Conservation (phyloP, 2,888 invertebrate genomes). For the Troides aeacus region DNA sequence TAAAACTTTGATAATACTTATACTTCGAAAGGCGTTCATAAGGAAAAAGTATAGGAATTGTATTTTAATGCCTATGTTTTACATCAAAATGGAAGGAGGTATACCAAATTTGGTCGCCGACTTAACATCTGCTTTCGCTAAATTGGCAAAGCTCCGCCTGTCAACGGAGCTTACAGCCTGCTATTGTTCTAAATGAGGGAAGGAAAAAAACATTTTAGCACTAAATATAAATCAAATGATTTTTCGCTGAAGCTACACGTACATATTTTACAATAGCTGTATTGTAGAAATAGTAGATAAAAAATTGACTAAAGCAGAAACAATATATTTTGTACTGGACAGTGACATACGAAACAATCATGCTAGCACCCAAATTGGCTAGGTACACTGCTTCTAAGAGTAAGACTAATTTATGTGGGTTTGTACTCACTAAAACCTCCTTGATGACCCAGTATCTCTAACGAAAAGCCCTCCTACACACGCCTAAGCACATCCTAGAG, state of each 20-base stretch:
- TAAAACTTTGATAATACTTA: neutral
- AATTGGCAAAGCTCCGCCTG: slow-evolving; percentile 2
- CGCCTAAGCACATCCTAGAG: too few species aligned
- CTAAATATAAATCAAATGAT: neutral
- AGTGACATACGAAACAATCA: too few species aligned
- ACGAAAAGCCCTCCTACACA: too few species aligned
- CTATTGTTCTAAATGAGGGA: neutral
- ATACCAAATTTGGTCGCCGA: neutral
- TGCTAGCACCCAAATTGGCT: too few species aligned
- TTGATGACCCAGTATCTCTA: too few species aligned
- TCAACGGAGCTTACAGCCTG: neutral
- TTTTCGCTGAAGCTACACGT: neutral
- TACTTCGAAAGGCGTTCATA: neutral
- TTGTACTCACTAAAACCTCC: too few species aligned
- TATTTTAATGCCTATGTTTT: neutral
- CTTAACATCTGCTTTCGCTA: neutral
- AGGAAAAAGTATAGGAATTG: neutral
- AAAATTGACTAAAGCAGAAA: too few species aligned
- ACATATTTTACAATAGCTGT: too few species aligned
- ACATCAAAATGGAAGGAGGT: neutral
- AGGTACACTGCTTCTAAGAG: too few species aligned
- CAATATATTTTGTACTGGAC: too few species aligned
- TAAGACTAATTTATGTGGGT: too few species aligned
- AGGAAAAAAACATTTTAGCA: neutral
- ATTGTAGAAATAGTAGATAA: too few species aligned